Evolutionary conservation across 2,797 vertebrate species (phyloP).

Genomic region (Syngnathus acus): DNA sequence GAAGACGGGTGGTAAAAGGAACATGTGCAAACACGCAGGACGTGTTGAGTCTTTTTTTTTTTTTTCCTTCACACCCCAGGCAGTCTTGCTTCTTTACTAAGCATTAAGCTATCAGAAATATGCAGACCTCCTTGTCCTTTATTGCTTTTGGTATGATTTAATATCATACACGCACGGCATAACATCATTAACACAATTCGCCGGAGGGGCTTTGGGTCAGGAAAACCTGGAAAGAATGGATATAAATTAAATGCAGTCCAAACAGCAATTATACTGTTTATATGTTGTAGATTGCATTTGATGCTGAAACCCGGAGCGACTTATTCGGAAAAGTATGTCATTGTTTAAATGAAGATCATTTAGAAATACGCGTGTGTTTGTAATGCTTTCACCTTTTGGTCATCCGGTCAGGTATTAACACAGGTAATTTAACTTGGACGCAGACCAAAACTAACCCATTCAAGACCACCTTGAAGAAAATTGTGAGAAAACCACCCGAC

Average conservation of each 20-base stretch:
- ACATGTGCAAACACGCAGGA: slow-evolving; percentile 2
- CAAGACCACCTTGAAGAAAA: slow-evolving; percentile 1
- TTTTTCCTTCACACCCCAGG: neutral
- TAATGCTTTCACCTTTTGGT: neutral
- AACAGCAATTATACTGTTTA: neutral
- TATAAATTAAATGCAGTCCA: neutral
- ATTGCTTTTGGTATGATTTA: slow-evolving; percentile 9
- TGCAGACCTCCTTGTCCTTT: slow-evolving; percentile 15
- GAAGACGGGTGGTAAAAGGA: slow-evolving; percentile 1
- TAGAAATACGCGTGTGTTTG: neutral
- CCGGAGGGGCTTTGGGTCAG: slow-evolving; percentile 20
- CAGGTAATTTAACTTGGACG: neutral
- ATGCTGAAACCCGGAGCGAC: neutral
- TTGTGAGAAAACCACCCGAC: neutral
- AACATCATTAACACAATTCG: slow-evolving; percentile 18
- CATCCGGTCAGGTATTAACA: neutral
- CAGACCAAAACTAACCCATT: neutral
- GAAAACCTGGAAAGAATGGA: neutral
- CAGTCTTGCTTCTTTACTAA: slow-evolving; percentile 2
- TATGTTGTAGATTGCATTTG: neutral
- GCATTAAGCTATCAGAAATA: slow-evolving; percentile 15
- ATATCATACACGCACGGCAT: neutral
- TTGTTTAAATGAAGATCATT: neutral
- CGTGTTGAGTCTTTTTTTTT: neutral
- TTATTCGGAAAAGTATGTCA: neutral